phyloP scores from a whole-genome alignment of 2,888 invertebrate genomes.

The Scrobipalpa costella region DNA sequence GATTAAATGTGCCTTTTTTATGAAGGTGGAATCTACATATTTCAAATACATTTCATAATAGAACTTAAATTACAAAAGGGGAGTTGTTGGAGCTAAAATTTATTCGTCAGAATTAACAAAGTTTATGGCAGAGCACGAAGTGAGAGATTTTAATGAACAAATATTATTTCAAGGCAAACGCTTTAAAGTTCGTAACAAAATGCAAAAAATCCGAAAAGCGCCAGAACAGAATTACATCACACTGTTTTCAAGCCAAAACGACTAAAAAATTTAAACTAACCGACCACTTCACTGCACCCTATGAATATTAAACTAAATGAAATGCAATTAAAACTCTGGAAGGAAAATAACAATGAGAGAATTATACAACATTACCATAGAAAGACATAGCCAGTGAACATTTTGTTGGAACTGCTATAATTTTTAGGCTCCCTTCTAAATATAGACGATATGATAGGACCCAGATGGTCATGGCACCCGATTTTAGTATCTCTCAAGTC shows the following conservation, averaged over 20 bases:
- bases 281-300: conserved; percentile 32
- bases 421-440: conserved; percentile 68
- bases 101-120: neutral
- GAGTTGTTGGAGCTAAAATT: neutral
- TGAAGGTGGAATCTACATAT: neutral
- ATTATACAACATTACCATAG: conserved; percentile 31
- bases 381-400: conserved; percentile 41
- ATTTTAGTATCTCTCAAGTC: conserved; percentile 76
- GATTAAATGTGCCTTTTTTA: neutral
- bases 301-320: conserved; percentile 28
- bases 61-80: neutral
- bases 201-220: conserved; percentile 15
- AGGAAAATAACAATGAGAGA: conserved; percentile 38
- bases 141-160: conserved; percentile 32
- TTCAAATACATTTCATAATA: no score
- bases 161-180: conserved; percentile 29
- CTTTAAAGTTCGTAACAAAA: conserved; percentile 7
- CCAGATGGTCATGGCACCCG: conserved; percentile 77
- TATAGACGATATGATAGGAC: conserved; percentile 74
- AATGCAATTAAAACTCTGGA: conserved; percentile 31
- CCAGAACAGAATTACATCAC: conserved; percentile 17
- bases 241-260: conserved; percentile 13
- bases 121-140: conserved; percentile 7
- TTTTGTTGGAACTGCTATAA: conserved; percentile 65
- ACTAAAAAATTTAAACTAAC: conserved; percentile 15